phyloP scores from a whole-genome alignment of 2,888 invertebrate species.

The Cosmorhoe ocellata region DNA sequence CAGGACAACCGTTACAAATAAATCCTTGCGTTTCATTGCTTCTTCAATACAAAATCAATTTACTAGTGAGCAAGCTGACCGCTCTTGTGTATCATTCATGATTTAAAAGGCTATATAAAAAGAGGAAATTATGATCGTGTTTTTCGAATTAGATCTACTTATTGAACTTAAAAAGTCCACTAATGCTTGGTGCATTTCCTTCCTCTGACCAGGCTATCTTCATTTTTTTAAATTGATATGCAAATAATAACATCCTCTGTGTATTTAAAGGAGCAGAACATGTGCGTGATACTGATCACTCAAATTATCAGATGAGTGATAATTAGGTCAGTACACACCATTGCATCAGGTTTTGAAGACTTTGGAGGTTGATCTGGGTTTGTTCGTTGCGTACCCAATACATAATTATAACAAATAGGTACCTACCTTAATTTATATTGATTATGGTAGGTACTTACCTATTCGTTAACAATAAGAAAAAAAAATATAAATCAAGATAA shows the following conservation, averaged over 20 bases:
- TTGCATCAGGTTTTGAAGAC: too few relatives aligned
- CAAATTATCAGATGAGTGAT: too few relatives aligned
- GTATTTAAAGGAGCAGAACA: conserved; percentile 12
- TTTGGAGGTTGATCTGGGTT: too few relatives aligned
- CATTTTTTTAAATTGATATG: conserved; percentile 24
- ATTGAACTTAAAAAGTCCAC: conserved; percentile 26
- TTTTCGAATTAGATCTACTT: conserved; percentile 33
- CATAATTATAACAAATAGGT: too few relatives aligned
- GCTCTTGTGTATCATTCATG: conserved; percentile 11
- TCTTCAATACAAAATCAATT: conserved; percentile 3
- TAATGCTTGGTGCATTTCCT: conserved; percentile 26
- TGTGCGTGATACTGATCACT: too few relatives aligned
- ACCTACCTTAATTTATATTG: too few relatives aligned
- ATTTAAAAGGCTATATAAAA: conserved; percentile 30
- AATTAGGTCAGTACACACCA: too few relatives aligned
- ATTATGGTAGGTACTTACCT: too few relatives aligned
- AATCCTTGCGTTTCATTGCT: conserved; percentile 12
- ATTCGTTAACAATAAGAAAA: too few relatives aligned
- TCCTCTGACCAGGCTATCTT: conserved; percentile 27
- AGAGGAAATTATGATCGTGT: conserved; percentile 41
- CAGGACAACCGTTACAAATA: neutral
- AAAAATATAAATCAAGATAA: too few relatives aligned
- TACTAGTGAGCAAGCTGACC: neutral
- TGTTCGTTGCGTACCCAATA: too few relatives aligned
- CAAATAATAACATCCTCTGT: conserved; percentile 33